Base-by-base conservation (phyloP, 2,113 vertebrate species). In the Sterrhoptilus dennistouni region DNA sequence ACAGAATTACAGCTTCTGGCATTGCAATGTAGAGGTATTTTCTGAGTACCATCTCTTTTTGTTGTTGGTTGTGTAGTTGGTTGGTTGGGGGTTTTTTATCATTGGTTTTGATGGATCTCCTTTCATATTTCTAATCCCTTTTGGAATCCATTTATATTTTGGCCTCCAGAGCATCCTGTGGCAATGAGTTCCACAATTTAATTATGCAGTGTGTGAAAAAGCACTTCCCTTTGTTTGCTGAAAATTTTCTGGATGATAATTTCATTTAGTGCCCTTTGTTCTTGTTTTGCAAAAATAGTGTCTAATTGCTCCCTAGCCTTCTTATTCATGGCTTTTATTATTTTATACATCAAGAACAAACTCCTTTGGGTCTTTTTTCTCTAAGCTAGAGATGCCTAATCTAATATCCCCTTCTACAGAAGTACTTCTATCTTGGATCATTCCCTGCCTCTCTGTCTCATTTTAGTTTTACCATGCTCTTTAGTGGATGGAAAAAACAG, bases 131-230 rank as follows among this genome's bases (percentile, higher is more conserved):
- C 40, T 80, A 95, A 80, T 83, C 36, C 45, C 15, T 88, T 83
- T 64, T 87, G 72, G 31, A 91, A 87, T 79, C 57, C 53, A 69
- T 92, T 90, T 94, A 40, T 85, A 80, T 85, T 90, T 94, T 83
- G 70, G 45, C 82, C 28, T 94, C 69, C 53, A 49, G 31, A 92
- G 68, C 75, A 92, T 95, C 88, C 92, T 91, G 85, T 76, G 66
- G 57, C 88, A 90, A 90, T 69, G 63, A 87, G 65, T 53, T 64
- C 66, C 61, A 40, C 59, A 95, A 96, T 88, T 82, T 76, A 85
- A 92, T 97, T 92, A 96, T 8, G 23, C 36, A 77, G 57, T 91
- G 75, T 87, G 52, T 96, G 94, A 95, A 90, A 90, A 97, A 97
- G 66, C n/a, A 88, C 95, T 97, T 96, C 94, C 95, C 18, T 94